Evolutionary conservation across 2,113 vertebrate species (phyloP).

Genomic region (Bambusicola thoracicus): DNA sequence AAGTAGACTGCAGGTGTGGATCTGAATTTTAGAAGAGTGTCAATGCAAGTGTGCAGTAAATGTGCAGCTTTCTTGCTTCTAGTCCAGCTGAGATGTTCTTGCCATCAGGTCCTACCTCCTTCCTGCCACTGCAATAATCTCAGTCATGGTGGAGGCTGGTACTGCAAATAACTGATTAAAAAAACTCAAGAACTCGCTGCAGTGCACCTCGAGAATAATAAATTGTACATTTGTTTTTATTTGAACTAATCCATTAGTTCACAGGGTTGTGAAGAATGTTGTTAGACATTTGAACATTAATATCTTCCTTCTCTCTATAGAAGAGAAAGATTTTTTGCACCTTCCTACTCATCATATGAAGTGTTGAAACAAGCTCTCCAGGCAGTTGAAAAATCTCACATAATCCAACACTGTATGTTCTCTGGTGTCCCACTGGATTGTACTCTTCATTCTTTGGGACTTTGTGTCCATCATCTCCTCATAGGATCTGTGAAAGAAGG

Average conservation of each 20-base stretch:
- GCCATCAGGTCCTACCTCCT: not conserved
- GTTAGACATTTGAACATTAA: not conserved
- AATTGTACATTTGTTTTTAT: not conserved
- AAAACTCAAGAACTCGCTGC: not conserved
- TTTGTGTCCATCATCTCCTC: not conserved
- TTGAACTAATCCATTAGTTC: not conserved
- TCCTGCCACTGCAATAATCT: not conserved
- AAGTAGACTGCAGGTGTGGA: not conserved
- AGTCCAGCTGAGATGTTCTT: not conserved
- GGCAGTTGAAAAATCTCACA: not conserved
- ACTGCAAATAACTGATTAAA: not conserved
- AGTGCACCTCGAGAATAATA: not conserved
- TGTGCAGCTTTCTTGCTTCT: not conserved
- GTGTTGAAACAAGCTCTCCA: conserved; percentile 36
- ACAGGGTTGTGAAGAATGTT: not conserved
- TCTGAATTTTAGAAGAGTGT: not conserved
- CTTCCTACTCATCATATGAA: conserved; percentile 71
- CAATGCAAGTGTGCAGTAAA: not conserved
- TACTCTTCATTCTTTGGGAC: not conserved
- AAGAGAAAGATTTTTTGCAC: conserved; percentile 47
- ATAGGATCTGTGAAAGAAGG: not conserved
- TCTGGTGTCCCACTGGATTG: not conserved
- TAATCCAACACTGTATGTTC: not conserved
- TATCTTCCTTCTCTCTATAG: conserved; percentile 15
- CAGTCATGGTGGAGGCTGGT: not conserved